Conservation (phyloP, 92 coral and sea anemone genomes). For the Zoanthus solanderi region DNA sequence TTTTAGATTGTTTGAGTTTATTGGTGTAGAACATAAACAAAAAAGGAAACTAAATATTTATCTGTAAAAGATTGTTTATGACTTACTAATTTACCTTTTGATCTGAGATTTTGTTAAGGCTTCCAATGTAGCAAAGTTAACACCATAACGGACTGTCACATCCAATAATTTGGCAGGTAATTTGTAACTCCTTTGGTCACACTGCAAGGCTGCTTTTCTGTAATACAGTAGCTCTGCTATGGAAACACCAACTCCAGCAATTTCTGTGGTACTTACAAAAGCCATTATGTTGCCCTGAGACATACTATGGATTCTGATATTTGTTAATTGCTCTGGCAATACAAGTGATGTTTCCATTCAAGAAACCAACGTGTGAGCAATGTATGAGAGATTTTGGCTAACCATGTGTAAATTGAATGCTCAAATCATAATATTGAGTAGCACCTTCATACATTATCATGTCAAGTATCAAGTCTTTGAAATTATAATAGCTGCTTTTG, state of each 20-base stretch:
- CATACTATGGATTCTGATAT: conserved; percentile 17
- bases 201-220: conserved; percentile 31
- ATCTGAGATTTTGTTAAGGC: not conserved
- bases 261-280: conserved; percentile 14
- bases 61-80: conserved; percentile 2
- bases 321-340: conserved; percentile 5
- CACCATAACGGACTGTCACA: conserved; percentile 24
- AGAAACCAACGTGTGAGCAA: not conserved
- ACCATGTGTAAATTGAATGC: too few relatives aligned
- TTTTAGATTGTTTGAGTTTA: not conserved
- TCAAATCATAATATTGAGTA: too few relatives aligned
- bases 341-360: conserved; percentile 36
- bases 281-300: not conserved
- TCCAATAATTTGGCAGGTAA: conserved; percentile 12
- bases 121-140: not conserved
- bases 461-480: conserved; percentile 5
- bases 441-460: conserved; percentile 1
- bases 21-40: not conserved
- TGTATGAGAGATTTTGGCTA: conserved; percentile 7
- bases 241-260: conserved; percentile 24
- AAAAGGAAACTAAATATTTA: conserved; percentile 1
- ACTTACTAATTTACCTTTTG: conserved; percentile 5
- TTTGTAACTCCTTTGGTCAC: not conserved
- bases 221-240: conserved; percentile 20
- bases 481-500: not conserved